Evolutionary conservation across 2,113 vertebrate genomes (phyloP).

Genomic region (Neolamprologus hecqui): DNA sequence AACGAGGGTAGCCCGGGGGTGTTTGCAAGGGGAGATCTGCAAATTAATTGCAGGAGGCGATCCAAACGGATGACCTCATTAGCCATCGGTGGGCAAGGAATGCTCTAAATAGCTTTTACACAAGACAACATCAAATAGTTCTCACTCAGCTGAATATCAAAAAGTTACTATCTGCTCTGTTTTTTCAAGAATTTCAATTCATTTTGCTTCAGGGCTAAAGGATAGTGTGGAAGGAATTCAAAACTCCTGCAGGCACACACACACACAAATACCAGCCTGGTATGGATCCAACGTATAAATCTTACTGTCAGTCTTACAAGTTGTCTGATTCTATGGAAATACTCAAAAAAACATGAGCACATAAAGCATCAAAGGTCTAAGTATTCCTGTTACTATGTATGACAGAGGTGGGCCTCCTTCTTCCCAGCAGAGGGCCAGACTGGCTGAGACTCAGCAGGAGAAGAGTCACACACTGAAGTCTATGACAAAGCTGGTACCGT

Average conservation of each 20-base stretch:
- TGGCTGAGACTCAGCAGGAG: neutral
- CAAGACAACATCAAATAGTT: constrained; percentile 32
- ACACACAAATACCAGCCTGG: neutral
- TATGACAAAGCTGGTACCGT: neutral
- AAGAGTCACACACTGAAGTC: neutral
- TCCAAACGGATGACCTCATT: constrained; percentile 53
- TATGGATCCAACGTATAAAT: neutral
- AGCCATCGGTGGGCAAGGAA: constrained; percentile 42
- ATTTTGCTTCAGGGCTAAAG: neutral
- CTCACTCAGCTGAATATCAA: neutral
- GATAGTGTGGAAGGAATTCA: neutral
- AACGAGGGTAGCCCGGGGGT: neutral
- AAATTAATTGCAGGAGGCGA: constrained; percentile 43
- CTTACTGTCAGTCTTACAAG: neutral
- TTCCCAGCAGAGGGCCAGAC: neutral
- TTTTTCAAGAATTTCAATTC: neutral
- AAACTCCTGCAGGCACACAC: neutral
- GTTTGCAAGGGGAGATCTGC: constrained; percentile 19
- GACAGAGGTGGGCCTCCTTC: neutral
- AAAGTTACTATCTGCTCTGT: neutral
- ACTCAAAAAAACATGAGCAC: neutral
- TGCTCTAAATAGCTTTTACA: constrained; percentile 45
- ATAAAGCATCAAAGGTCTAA: neutral
- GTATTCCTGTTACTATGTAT: neutral
- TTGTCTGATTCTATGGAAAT: neutral